These are phyloP conservation scores for Progne subis DNA, from an alignment of 2,113 vertebrate species.

Conservation along the genomic window DNA sequence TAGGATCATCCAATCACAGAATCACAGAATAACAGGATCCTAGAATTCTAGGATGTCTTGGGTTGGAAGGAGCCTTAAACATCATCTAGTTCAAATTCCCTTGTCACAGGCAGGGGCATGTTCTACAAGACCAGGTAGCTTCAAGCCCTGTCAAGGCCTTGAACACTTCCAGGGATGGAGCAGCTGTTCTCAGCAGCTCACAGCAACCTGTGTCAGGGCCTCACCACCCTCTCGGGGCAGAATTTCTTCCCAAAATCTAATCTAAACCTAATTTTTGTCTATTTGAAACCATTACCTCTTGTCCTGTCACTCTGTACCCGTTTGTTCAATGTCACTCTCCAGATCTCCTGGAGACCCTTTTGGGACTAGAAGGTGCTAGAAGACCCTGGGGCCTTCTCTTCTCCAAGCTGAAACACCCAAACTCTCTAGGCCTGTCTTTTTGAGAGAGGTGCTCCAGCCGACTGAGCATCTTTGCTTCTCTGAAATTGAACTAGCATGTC, in stretches of 20 bases:
- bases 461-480: not conserved
- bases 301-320: not conserved
- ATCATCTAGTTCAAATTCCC: not conserved
- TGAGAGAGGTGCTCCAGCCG: not conserved
- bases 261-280: not conserved
- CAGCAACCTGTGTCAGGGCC: not conserved
- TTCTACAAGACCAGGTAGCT: not conserved
- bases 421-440: not conserved
- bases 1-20: not conserved
- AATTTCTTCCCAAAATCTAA: not conserved
- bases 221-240: not conserved
- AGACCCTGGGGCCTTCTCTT: not conserved
- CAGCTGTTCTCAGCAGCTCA: not conserved
- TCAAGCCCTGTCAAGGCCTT: not conserved
- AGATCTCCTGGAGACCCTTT: not conserved
- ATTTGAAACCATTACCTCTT: not conserved
- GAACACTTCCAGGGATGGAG: not conserved
- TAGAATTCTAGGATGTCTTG: not conserved
- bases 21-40: not conserved
- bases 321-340: not conserved
- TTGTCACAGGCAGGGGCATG: not conserved
- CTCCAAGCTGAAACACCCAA: not conserved
- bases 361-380: not conserved
- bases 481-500: not conserved
- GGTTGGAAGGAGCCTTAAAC: not conserved